These are phyloP conservation scores for Drosophila sp. DNA, from an alignment of 1,140 invertebrate species.

Conservation along the genomic window DNA sequence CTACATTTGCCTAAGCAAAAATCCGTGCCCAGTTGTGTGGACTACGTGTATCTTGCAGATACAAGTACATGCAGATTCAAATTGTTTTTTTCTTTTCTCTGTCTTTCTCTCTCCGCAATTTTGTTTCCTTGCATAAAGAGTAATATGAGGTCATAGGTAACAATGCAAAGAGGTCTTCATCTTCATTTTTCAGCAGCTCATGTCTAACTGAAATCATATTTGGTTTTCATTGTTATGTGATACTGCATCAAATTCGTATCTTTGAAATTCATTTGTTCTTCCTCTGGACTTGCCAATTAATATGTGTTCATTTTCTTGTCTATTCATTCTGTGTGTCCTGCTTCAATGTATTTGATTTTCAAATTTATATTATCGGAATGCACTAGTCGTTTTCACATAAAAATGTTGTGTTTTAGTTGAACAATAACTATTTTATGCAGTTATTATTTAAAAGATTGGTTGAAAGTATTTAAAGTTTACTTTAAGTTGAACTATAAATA, in stretches of 20 bases:
- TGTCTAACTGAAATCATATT: not conserved
- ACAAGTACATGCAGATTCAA: slow-evolving; percentile 58
- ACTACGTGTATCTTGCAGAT: slow-evolving; percentile 72
- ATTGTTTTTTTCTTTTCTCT: slow-evolving; percentile 42
- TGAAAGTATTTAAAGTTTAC: too few species aligned
- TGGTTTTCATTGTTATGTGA: slow-evolving; percentile 6
- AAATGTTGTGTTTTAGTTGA: too few species aligned
- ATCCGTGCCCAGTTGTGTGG: slow-evolving; percentile 55
- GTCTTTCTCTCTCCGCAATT: not conserved
- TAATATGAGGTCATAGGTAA: slow-evolving; percentile 43
- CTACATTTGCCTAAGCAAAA: slow-evolving; percentile 73
- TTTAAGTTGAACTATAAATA: too few species aligned
- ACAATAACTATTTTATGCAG: too few species aligned
- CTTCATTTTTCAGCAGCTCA: not conserved
- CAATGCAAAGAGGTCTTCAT: slow-evolving; percentile 19
- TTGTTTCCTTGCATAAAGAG: slow-evolving; percentile 31
- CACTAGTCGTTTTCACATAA: not conserved
- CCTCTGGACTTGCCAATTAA: not conserved
- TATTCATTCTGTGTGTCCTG: not conserved
- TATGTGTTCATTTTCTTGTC: not conserved
- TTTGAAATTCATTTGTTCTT: not conserved
- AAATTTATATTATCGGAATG: not conserved
- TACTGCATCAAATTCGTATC: slow-evolving; percentile 1
- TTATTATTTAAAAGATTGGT: too few species aligned
- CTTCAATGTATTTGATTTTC: not conserved